Conservation (phyloP, 1,140 invertebrate genomes). For the Solen grandis region DNA sequence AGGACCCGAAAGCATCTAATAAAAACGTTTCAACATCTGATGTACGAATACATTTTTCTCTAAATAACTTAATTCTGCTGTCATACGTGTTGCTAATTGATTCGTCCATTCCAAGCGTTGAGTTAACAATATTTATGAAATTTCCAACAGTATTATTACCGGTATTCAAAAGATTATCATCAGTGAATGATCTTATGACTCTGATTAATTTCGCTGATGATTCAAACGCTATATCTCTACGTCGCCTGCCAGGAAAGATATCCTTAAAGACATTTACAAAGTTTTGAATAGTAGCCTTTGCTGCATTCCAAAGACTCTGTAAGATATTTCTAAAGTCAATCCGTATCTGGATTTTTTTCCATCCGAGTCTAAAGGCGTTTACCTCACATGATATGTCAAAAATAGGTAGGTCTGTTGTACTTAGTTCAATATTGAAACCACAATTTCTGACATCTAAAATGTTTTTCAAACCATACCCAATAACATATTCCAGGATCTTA, state of each 20-base stretch:
- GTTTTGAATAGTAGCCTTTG: constrained; percentile 32
- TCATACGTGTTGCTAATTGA: neutral
- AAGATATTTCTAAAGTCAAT: constrained; percentile 52
- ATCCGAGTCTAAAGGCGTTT: constrained; percentile 49
- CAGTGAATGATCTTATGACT: neutral
- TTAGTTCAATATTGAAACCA: constrained; percentile 48
- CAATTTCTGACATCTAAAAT: constrained; percentile 54
- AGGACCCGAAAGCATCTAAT: neutral
- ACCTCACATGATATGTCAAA: constrained; percentile 56
- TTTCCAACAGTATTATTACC: neutral
- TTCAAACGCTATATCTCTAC: constrained; percentile 18
- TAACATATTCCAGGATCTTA: constrained; percentile 29
- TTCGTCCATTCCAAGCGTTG: neutral
- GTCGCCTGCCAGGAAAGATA: constrained; percentile 11
- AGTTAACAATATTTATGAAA: neutral
- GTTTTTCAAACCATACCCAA: constrained; percentile 30
- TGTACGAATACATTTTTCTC: constrained; percentile 26
- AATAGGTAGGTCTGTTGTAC: constrained; percentile 27
- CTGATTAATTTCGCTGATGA: constrained; percentile 7
- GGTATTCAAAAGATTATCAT: neutral
- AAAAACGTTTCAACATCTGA: neutral
- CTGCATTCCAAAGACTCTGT: constrained; percentile 51
- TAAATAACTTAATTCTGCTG: neutral
- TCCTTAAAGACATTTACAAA: constrained; percentile 18
- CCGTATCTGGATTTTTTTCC: constrained; percentile 19